Evolutionary conservation across 2,888 invertebrate genomes (phyloP), one percentile per base, ranked within the genome.

Genomic region (Metellina segmentata): DNA sequence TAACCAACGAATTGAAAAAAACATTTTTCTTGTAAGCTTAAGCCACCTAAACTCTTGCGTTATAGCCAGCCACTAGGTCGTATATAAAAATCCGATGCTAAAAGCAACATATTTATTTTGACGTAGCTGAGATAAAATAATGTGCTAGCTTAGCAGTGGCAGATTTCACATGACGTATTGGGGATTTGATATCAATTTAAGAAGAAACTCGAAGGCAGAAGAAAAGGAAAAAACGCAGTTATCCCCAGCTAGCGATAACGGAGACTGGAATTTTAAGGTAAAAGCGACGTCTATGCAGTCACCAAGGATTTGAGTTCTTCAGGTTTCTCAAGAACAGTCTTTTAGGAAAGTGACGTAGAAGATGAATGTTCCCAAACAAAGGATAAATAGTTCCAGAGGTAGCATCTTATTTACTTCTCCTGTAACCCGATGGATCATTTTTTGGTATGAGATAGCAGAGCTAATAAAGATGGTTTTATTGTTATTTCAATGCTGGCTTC

Each of bases 111-210:
- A 88, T 88, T 88, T 88, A 88, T 75, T 88, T 88, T 88, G 88
- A 88, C 88, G 81, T 72, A 69, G 8, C 8, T n/a, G 72, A 49
- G 75, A 88, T 81, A 88, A 88, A 88, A 88, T 88, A 88, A 88
- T 88, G 88, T 88, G 81, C 75, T 69, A 61, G 88, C 88, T 88
- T 88, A 88, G 81, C 72, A 75, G 34, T 72, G 81, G 81, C 81
- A 75, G 81, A 81, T 88, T 88, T 81, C 88, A 69, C 48, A 74
- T 81, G 88, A 88, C 88, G 88, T 88, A 88, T 88, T 88, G 81
- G 88, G 88, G 88, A 88, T 88, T 88, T 72, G 81, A 88, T 88
- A 81, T 88, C 88, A 88, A 88, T 88, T 88, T 88, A 61, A 75
- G 53, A 52, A 48, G 48, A 81, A 88, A 61, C 52, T 61, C 48